A percentile compares a stretch with the other conserved stretches of the same genome.
Evolutionary conservation across 2,797 vertebrate species (phyloP).

Genomic region (Syngnathus acus): DNA sequence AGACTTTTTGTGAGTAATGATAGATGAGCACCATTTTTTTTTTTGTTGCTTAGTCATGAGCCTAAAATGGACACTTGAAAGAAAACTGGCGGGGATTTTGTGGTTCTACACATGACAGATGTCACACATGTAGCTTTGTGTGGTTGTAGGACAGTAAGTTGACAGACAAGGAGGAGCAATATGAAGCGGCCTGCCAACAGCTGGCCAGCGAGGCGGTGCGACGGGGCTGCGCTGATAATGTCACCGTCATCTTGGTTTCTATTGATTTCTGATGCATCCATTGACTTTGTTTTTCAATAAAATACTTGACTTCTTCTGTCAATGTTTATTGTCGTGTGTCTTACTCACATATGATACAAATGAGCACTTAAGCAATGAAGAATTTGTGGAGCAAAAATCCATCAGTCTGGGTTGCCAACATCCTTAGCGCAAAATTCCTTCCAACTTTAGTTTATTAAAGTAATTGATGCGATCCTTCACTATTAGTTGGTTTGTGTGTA

Average conservation of each 20-base stretch:
- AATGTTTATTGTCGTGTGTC: not conserved
- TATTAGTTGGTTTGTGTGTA: too few relatives aligned
- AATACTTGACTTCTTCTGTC: constrained; percentile 15
- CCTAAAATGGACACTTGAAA: too few relatives aligned
- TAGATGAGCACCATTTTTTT: too few relatives aligned
- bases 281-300: constrained; percentile 34
- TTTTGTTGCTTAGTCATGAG: too few relatives aligned
- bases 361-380: not conserved
- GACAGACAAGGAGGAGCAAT: constrained; percentile 60
- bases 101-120: too few relatives aligned
- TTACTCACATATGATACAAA: not conserved
- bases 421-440: too few relatives aligned
- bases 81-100: too few relatives aligned
- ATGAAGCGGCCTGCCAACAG: constrained; percentile 82
- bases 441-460: too few relatives aligned
- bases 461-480: too few relatives aligned
- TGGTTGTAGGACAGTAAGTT: constrained; percentile 49
- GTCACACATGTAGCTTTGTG: not conserved
- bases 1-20: too few relatives aligned
- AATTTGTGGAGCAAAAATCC: too few relatives aligned
- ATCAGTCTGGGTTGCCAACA: too few relatives aligned
- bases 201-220: constrained; percentile 87
- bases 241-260: constrained; percentile 85
- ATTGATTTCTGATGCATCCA: constrained; percentile 67
- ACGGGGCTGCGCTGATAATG: constrained; percentile 89